Base-by-base conservation (phyloP, 2,797 vertebrate genomes). In the Rhinatrema bivittatum region DNA sequence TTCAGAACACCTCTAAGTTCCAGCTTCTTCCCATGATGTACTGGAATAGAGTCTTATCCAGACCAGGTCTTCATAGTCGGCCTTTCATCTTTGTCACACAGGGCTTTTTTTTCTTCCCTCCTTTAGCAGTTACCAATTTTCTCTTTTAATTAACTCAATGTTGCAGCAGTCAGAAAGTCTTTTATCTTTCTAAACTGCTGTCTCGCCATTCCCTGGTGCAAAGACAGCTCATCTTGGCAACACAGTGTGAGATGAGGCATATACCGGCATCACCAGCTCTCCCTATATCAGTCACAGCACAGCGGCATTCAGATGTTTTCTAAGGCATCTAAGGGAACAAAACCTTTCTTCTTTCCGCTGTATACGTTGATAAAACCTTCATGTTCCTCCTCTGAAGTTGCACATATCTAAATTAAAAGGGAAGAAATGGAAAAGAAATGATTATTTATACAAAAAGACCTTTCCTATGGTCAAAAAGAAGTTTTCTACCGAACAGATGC, bases 271-370 rank as follows among this genome's bases (percentile, higher is more conserved):
- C 8, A 24, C 49, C 50, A 40, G 50, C 53, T 65, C 59, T 55
- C 51, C 52, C 60, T 46, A 55, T 17, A 56, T 46, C 65, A 61
- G 36, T 48, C 25, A 24, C 6, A 8, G 42, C 44, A 29, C 45
- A 47, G 13, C 26, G 7, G 24, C 32, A 62, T 73, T 89, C 91
- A 98, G 72, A 97, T 79, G 55, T 91, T 87, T 67, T 94, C 91
- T 46, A 98, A 84, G 46, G 94, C 59, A 0, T 97, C 90, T 14
- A 82, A 79, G 20, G 94, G 92, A 33, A 97, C 90, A 1, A 88
- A 91, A 46, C 94, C 95, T 71, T 76, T 89, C 76, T 93, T 98
- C 79, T 94, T 97, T 31, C 93, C 94, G 1, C 91, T 87, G 53
- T 74, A 76, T 51, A 97, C 95, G 67, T 78, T 79, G 76, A 98